phyloP scores from a whole-genome alignment of 2,888 invertebrate genomes.

The Cancer borealis region DNA sequence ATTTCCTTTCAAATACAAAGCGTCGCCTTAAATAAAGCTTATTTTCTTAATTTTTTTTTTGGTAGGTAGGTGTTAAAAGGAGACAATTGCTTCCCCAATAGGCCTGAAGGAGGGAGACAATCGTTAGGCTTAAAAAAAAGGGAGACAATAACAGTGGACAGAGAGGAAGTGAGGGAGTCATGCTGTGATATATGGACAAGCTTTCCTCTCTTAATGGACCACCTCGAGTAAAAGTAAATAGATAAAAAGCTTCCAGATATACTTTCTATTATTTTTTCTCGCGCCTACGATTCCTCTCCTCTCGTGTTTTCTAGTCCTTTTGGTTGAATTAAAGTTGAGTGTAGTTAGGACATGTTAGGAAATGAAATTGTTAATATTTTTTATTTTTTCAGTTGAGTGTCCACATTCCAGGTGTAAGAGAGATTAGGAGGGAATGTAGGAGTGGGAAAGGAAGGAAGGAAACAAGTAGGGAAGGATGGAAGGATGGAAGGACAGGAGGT shows the following conservation, averaged over 20 bases:
- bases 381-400: background rate
- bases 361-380: background rate
- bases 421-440: background rate
- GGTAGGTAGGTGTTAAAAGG: background rate
- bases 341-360: background rate
- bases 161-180: slow-evolving; percentile 46
- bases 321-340: background rate
- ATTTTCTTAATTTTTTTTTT: background rate
- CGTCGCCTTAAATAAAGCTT: background rate
- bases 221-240: background rate
- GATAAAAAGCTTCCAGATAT: background rate
- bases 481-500: background rate
- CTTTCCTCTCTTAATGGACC: slow-evolving; percentile 41
- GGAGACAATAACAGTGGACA: slow-evolving; percentile 49
- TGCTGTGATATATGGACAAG: slow-evolving; percentile 51
- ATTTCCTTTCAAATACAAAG: background rate
- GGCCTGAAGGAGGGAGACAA: slow-evolving; percentile 8
- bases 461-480: background rate
- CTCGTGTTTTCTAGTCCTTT: background rate
- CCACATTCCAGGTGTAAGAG: background rate
- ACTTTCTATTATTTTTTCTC: background rate
- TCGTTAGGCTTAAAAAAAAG: background rate
- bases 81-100: background rate
- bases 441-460: background rate
- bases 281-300: background rate